Base-by-base conservation (phyloP, 1,140 invertebrate genomes). In the Ladona fulva region DNA sequence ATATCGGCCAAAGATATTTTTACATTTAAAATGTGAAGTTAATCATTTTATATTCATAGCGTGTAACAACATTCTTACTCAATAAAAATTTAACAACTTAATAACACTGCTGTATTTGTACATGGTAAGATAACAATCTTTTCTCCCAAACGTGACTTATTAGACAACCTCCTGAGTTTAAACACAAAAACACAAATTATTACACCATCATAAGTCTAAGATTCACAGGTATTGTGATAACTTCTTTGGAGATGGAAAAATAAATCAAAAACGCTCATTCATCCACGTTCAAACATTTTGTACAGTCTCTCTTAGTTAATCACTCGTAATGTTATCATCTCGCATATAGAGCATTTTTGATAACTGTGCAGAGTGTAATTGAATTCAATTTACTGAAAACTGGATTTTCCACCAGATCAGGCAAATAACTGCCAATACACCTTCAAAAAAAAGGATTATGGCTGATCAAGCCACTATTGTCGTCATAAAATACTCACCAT, bases 1-100 rank as follows among this genome's bases (percentile, higher is more conserved):
- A 90, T 92, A 80, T 87, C 86, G 66, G 86, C 87, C 5, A 90
- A 90, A 82, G 86, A 87, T 81, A 85, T 82, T 80, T 44, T 25
- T 66, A 66, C n/a, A 16, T 66, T 66, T 66, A 19, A 66, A 66
- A 12, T 66, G 1, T 37, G n/a, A 22, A 16, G 52, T 66, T 12
- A 66, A 66, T 66, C 29, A 37, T 66, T 66, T 66, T 66, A 16
- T 66, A 66, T 66, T 66, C n/a, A 3, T 16, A 66, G n/a, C 52
- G 12, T 37, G 29, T 37, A 66, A 66, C n/a, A 66, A 6, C 1
- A 66, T n/a, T n/a, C n/a, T 66, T 66, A 6, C 16, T 66, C 52
- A 66, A 66, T 66, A 66, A 66, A n/a, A 66, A 66, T 66, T 19
- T 66, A 66, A 66, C 52, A 66, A 66, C 52, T 66, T 22, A 66